Evolutionary conservation across 2,888 invertebrate species (phyloP).

Genomic region (Megamerina dolium): DNA sequence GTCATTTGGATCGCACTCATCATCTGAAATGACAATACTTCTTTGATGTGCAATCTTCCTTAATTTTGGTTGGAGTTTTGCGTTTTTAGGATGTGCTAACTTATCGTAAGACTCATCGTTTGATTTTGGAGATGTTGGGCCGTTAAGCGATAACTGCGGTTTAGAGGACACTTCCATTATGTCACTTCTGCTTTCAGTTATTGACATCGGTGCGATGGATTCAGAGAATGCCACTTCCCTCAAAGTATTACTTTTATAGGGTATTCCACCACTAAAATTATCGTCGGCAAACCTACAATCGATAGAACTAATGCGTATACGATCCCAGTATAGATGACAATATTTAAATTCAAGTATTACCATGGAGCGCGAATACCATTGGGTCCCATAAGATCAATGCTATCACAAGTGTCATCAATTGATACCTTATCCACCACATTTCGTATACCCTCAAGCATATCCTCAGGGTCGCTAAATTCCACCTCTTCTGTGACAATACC

Average conservation of each 20-base stretch:
- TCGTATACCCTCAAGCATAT: slow-evolving; percentile 78
- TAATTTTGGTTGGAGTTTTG: no score
- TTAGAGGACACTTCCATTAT: no score
- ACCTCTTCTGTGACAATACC: slow-evolving; percentile 40
- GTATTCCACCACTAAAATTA: slow-evolving; percentile 33
- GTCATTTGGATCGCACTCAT: slow-evolving; percentile 5
- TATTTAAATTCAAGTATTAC: no score
- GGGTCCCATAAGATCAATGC: slow-evolving; percentile 38
- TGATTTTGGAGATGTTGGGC: no score
- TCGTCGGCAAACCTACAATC: slow-evolving; percentile 28
- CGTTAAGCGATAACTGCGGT: no score
- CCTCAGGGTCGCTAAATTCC: slow-evolving; percentile 82
- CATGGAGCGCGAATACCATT: slow-evolving; percentile 35
- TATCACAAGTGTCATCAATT: slow-evolving; percentile 47
- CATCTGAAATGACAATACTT: slow-evolving; percentile 12
- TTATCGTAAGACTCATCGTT: no score
- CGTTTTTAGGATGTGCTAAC: no score
- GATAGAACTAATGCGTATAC: not conserved
- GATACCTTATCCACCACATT: slow-evolving; percentile 62
- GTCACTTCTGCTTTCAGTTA: slow-evolving; percentile 11
- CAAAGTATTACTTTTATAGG: slow-evolving; percentile 20
- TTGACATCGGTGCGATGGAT: slow-evolving; percentile 19
- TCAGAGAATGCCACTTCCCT: slow-evolving; percentile 30
- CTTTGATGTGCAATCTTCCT: no score
- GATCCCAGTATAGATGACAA: no score